A percentile compares a stretch with the other conserved stretches of the same genome.
These are phyloP conservation scores for Mesorhabditis spiculigera DNA, from an alignment of 2,888 invertebrate species.

Conservation along the genomic window DNA sequence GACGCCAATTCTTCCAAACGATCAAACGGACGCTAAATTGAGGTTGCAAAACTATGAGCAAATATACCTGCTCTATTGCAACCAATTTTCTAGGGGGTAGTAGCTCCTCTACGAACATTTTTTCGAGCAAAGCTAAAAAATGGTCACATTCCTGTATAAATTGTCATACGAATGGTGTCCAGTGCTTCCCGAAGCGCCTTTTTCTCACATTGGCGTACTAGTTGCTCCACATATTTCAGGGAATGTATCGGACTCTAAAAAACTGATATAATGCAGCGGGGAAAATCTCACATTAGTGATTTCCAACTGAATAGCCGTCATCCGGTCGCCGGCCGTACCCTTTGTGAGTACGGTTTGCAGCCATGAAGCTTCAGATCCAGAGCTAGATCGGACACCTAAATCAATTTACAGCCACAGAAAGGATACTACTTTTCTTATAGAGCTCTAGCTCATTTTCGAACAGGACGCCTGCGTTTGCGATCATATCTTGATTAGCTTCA, in stretches of 20 bases:
- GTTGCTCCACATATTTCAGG: slow-evolving; percentile 70
- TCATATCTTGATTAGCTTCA: slow-evolving; percentile 21
- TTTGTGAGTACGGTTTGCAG: slow-evolving; percentile 74
- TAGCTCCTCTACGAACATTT: slow-evolving; percentile 72
- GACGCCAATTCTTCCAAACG: slow-evolving; percentile 61
- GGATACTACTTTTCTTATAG: slow-evolving; percentile 23
- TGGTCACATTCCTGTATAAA: background rate
- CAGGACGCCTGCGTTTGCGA: slow-evolving; percentile 26
- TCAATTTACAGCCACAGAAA: background rate
- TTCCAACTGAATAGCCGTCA: slow-evolving; percentile 79
- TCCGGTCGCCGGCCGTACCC: slow-evolving; percentile 80
- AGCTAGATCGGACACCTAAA: slow-evolving; percentile 11
- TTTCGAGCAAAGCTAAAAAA: slow-evolving; percentile 73
- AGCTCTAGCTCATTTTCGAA: slow-evolving; percentile 32
- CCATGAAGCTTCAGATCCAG: slow-evolving; percentile 65
- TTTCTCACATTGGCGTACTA: slow-evolving; percentile 76
- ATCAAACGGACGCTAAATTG: slow-evolving; percentile 59
- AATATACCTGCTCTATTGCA: slow-evolving; percentile 62
- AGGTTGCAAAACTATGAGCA: slow-evolving; percentile 6
- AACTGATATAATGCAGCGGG: background rate
- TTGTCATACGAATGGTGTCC: slow-evolving; percentile 66
- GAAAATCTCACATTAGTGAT: slow-evolving; percentile 63
- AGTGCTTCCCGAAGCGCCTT: slow-evolving; percentile 70
- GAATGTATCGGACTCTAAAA: slow-evolving; percentile 67
- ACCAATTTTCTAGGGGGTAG: slow-evolving; percentile 69